Evolutionary conservation across 2,113 vertebrate genomes (phyloP).

Genomic region (Glareola pratincola): DNA sequence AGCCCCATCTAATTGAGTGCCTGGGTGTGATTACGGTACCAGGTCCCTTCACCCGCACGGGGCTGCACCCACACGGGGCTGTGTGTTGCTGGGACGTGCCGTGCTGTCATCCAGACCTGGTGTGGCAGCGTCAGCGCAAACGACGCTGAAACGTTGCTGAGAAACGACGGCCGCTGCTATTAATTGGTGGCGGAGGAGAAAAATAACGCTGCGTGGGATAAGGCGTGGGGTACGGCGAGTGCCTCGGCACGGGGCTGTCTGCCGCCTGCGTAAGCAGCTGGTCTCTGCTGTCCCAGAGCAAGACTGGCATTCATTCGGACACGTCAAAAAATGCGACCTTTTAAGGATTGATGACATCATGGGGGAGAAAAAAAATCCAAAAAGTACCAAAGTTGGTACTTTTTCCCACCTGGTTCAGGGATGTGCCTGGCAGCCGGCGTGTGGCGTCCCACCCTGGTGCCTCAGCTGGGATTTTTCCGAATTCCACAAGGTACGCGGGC

Average conservation of each 20-base stretch:
- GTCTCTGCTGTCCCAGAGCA: accelerated
- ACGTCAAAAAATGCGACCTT: neutral
- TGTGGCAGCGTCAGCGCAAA: neutral
- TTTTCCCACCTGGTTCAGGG: accelerated
- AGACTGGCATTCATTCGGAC: neutral
- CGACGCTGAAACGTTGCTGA: neutral
- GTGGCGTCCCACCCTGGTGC: accelerated
- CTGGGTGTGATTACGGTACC: neutral
- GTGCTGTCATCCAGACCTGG: neutral
- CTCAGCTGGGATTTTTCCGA: accelerated
- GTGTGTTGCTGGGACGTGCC: neutral
- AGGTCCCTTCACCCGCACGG: neutral
- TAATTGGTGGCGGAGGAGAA: neutral
- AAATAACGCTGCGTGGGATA: accelerated
- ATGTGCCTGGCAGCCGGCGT: accelerated
- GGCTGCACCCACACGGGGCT: no score
- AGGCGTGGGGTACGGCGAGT: neutral
- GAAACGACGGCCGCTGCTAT: accelerated
- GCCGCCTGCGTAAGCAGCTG: neutral
- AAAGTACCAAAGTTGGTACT: no score
- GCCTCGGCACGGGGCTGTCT: neutral
- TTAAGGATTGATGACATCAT: neutral
- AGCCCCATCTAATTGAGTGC: neutral
- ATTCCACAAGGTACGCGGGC: accelerated
- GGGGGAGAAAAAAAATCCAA: no score